Conservation (phyloP, 1,140 invertebrate genomes). For the Ericerus pela region DNA sequence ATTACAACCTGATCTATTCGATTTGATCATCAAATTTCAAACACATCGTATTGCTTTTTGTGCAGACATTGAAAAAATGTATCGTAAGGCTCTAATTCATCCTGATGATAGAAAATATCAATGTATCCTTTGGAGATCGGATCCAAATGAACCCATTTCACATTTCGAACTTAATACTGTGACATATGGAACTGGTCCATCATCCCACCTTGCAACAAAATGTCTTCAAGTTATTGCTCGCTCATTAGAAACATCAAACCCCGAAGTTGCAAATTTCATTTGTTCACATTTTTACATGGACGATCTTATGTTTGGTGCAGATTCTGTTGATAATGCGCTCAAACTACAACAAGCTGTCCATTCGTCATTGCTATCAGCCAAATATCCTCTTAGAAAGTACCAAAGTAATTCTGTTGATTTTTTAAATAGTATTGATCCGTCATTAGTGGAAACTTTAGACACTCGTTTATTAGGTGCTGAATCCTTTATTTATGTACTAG, state of each 20-base stretch:
- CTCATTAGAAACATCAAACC: constrained; percentile 22
- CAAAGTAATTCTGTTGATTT: constrained; percentile 24
- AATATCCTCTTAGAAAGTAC: constrained; percentile 26
- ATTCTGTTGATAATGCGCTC: constrained; percentile 22
- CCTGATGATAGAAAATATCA: constrained; percentile 26
- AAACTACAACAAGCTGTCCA: constrained; percentile 19
- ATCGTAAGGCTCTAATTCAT: constrained; percentile 26
- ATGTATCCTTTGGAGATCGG: constrained; percentile 27
- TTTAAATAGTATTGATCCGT: constrained; percentile 17
- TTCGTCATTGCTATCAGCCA: constrained; percentile 15
- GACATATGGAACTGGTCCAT: constrained; percentile 21
- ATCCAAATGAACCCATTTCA: constrained; percentile 20
- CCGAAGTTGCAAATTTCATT: constrained; percentile 22
- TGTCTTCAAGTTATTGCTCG: constrained; percentile 25
- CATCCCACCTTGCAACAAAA: constrained; percentile 18
- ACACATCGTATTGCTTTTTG: constrained; percentile 24
- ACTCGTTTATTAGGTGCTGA: constrained; percentile 15
- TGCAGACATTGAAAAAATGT: constrained; percentile 32
- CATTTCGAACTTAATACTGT: constrained; percentile 26
- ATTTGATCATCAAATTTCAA: constrained; percentile 26
- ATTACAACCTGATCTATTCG: constrained; percentile 25
- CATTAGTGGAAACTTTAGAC: constrained; percentile 5
- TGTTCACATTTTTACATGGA: constrained; percentile 30
- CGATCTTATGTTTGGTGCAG: constrained; percentile 27
- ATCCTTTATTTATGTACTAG: constrained; percentile 24